A percentile compares a stretch with the other conserved stretches of the same genome.
These are phyloP conservation scores for Microtus pennsylvanicus DNA, from an alignment of 2,113 vertebrate species.

Conservation along the genomic window DNA sequence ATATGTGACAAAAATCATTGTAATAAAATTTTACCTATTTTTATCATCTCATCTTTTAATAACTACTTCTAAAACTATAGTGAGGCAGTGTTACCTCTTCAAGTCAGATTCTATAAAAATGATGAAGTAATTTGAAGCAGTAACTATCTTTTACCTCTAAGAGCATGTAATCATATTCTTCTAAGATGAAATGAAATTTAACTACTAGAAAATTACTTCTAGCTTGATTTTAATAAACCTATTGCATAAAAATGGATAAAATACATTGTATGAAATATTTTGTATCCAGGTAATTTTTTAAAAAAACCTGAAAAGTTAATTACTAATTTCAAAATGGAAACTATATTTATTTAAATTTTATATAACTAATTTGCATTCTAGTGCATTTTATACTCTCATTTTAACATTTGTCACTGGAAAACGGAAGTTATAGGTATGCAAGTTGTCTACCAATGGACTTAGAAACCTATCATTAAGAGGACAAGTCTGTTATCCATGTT, in stretches of 20 bases:
- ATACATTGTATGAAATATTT: not conserved
- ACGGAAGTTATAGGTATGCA: not conserved
- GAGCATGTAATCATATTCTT: not conserved
- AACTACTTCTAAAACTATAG: not conserved
- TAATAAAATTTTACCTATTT: not conserved
- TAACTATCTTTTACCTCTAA: not conserved
- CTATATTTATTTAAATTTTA: not conserved
- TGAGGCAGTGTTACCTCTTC: not conserved
- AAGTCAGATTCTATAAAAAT: not conserved
- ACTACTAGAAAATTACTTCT: not conserved
- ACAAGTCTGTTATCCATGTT: not conserved
- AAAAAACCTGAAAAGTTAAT: not conserved
- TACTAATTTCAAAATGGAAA: slow-evolving; percentile 24
- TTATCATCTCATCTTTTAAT: not conserved
- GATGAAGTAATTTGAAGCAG: not conserved
- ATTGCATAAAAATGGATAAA: not conserved
- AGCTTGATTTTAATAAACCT: not conserved
- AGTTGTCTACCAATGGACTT: not conserved
- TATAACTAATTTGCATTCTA: not conserved
- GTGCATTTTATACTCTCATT: not conserved
- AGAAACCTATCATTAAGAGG: not conserved
- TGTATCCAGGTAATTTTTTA: not conserved
- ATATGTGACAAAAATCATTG: not conserved
- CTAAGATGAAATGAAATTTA: slow-evolving; percentile 50
- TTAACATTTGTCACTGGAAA: not conserved